A percentile compares a stretch with the other conserved stretches of the same genome.
phyloP scores from a whole-genome alignment of 2,797 vertebrate genomes.

The Esox lucius region DNA sequence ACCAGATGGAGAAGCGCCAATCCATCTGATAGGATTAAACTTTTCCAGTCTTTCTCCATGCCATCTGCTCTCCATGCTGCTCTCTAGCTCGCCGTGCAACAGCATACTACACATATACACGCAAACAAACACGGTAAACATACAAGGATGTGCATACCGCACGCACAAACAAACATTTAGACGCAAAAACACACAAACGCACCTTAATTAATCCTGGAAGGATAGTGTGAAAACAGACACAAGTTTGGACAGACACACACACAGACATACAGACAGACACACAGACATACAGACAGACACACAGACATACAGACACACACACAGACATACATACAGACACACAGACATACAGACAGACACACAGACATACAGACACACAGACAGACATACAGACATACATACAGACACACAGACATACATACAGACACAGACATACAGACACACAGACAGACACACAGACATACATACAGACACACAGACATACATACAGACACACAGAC shows the following conservation, averaged over 20 bases:
- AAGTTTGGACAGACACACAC: neutral
- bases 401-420: neutral
- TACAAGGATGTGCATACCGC: constrained; percentile 27
- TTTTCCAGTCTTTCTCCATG: constrained; percentile 81
- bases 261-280: neutral
- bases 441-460: neutral
- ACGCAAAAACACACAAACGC: constrained; percentile 6
- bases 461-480: too few species aligned
- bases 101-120: constrained; percentile 35
- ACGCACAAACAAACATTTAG: constrained; percentile 11
- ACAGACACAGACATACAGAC: neutral
- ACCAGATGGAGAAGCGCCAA: constrained; percentile 96
- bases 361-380: too few species aligned
- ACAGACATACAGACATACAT: too few species aligned
- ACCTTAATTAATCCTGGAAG: neutral
- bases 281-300: neutral
- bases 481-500: too few species aligned
- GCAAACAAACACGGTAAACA: constrained; percentile 17
- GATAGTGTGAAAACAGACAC: neutral
- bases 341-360: neutral
- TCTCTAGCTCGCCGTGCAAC: constrained; percentile 29
- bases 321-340: neutral
- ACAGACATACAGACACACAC: neutral
- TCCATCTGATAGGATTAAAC: constrained; percentile 99
- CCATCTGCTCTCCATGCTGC: constrained; percentile 87